Evolutionary conservation across 2,888 invertebrate species (phyloP), one percentile per base, ranked within the genome.

Genomic region (Uloborus plumipes): DNA sequence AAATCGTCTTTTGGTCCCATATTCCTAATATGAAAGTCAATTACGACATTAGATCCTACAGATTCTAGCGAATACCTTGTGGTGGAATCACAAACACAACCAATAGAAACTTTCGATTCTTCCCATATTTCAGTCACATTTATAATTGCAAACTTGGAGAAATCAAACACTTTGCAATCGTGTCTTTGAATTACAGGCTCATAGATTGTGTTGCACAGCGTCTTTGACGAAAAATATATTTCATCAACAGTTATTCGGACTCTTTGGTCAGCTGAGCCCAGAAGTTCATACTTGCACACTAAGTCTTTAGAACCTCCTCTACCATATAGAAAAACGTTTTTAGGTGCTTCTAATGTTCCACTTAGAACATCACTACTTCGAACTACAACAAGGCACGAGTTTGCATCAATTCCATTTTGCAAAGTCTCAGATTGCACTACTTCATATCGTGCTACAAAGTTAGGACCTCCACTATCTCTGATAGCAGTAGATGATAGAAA

Each of bases 1-100:
- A 94, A 93, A 90, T 95, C 94, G 89, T 95, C 93, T 16, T 93
- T 93, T 76, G 94, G 93, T 89, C 93, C 93, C 95, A 95, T 94
- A 88, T 93, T 91, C 18, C 93, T 92, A 14, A 94, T 92, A 18
- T 92, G 92, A 88, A 94, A 94, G 87, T 92, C 93, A 0, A 94
- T 91, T 88, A 94, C 93, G 13, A 94, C 92, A 78, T 92, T 91
- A 69, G 92, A 91, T 2, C 94, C 92, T 16, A 93, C 93, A 85
- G 94, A 90, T 22, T 93, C 93, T 84, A 92, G 91, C 85, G 94
- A 90, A 79, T 92, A 91, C 62, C 93, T 89, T 20, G 66, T 51
- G 16, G 31, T 72, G 13, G 74, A 61, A 47, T 76, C 81, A 66
- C 85, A 85, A 13, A 81, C 61, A 31, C 85, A 85, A 11, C 84